Evolutionary conservation across 2,797 vertebrate species (phyloP).

Genomic region (Leptatherina wallacei): DNA sequence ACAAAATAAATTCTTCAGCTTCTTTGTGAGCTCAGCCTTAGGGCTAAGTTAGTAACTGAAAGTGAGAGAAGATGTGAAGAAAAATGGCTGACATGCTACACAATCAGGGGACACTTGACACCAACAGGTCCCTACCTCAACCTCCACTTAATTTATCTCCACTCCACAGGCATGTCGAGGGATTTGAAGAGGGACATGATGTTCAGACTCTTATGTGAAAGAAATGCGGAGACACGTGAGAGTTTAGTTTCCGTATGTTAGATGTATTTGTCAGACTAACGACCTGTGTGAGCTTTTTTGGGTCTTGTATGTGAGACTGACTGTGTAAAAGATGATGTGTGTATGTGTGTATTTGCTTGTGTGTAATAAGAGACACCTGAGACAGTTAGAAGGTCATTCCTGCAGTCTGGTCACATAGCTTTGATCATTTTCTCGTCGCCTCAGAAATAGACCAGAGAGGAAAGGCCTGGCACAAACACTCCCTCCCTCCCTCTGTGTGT

Average conservation of each 20-base stretch:
- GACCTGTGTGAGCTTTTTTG: background rate
- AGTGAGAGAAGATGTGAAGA: slow-evolving; percentile 47
- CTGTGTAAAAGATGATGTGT: slow-evolving; percentile 30
- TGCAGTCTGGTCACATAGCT: slow-evolving; percentile 74
- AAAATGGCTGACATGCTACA: slow-evolving; percentile 52
- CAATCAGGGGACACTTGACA: slow-evolving; percentile 59
- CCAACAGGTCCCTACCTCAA: slow-evolving; percentile 46
- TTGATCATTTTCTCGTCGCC: slow-evolving; percentile 82
- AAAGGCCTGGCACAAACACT: slow-evolving; percentile 50
- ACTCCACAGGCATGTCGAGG: slow-evolving; percentile 39
- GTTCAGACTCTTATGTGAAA: slow-evolving; percentile 24
- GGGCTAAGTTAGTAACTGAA: slow-evolving; percentile 31
- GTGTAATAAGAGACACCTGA: slow-evolving; percentile 77
- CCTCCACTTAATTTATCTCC: slow-evolving; percentile 58
- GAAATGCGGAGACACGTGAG: slow-evolving; percentile 14
- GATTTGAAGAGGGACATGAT: slow-evolving; percentile 29
- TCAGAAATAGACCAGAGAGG: slow-evolving; percentile 80
- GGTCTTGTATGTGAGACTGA: slow-evolving; percentile 10
- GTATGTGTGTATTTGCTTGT: slow-evolving; percentile 35
- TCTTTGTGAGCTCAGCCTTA: background rate
- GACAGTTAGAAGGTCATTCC: slow-evolving; percentile 77
- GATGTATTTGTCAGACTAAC: slow-evolving; percentile 7
- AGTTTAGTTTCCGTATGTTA: slow-evolving; percentile 11
- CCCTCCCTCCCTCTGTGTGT: slow-evolving; percentile 5
- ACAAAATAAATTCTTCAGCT: background rate